Conservation (phyloP, 2,888 invertebrate species). For the Meloe dianella region DNA sequence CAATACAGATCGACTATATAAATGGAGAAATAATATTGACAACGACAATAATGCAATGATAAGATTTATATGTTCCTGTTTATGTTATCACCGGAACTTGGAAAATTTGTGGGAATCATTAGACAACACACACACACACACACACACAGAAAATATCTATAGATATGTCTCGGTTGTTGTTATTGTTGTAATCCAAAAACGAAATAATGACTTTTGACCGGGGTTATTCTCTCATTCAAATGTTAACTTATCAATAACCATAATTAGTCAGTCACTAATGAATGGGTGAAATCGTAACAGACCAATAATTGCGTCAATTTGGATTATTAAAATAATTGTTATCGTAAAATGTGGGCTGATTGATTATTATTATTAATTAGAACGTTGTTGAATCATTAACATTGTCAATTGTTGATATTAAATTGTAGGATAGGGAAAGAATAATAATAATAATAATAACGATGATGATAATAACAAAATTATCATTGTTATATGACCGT, state of each 20-base stretch:
- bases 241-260: constrained; percentile 42
- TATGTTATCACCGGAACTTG: constrained; percentile 20
- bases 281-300: constrained; percentile 49
- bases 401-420: constrained; percentile 35
- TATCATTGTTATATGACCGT: not conserved
- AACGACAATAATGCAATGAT: not conserved
- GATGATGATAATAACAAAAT: constrained; percentile 11
- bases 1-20: not conserved
- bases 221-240: constrained; percentile 42
- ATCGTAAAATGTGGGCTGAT: constrained; percentile 43
- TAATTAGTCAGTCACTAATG: constrained; percentile 50
- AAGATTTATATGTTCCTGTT: not conserved
- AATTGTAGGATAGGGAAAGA: not conserved
- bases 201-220: not conserved
- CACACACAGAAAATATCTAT: no score
- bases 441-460: constrained; percentile 4
- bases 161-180: not conserved
- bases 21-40: not conserved
- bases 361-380: constrained; percentile 49
- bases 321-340: constrained; percentile 36
- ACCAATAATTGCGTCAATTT: constrained; percentile 47
- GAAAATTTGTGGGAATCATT: not conserved
- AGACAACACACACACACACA: no score
- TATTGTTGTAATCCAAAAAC: not conserved
- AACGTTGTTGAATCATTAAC: constrained; percentile 39